phyloP scores from a whole-genome alignment of 1,140 invertebrate genomes.

The Propsilocerus akamusi region DNA sequence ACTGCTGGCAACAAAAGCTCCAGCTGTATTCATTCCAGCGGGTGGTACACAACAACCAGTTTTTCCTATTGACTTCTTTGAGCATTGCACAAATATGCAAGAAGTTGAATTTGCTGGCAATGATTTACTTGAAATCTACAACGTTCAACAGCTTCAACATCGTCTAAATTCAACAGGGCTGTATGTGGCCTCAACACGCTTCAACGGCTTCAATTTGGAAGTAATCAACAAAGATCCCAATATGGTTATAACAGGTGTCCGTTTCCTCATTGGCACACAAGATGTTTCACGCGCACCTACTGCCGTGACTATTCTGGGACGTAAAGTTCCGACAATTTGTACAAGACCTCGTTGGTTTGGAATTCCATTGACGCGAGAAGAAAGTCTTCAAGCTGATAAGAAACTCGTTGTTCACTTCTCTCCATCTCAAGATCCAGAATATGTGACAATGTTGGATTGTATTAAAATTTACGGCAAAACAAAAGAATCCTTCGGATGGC shows the following conservation, averaged over 20 bases:
- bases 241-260: conserved; percentile 71
- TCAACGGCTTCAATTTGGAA: conserved; percentile 75
- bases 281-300: conserved; percentile 66
- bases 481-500: conserved; percentile 93
- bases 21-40: too few species aligned
- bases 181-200: conserved; percentile 77
- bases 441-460: conserved; percentile 82
- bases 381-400: conserved; percentile 85
- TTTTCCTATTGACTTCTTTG: conserved; percentile 94
- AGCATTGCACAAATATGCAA: conserved; percentile 76
- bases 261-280: conserved; percentile 73
- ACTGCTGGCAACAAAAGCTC: conserved; percentile 24
- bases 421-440: conserved; percentile 71
- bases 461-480: conserved; percentile 86
- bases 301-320: conserved; percentile 49
- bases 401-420: conserved; percentile 80
- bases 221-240: conserved; percentile 73
- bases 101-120: conserved; percentile 93
- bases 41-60: conserved; percentile 21
- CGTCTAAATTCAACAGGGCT: conserved; percentile 76
- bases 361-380: conserved; percentile 83
- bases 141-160: conserved; percentile 84
- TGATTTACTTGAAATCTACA: conserved; percentile 89
- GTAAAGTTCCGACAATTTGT: conserved; percentile 55
- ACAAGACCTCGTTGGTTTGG: conserved; percentile 84